Percentiles rank a stretch among this genome's conserved stretches.
Evolutionary conservation across 2,113 vertebrate genomes (phyloP).

Genomic region (Rhipidura dahli): DNA sequence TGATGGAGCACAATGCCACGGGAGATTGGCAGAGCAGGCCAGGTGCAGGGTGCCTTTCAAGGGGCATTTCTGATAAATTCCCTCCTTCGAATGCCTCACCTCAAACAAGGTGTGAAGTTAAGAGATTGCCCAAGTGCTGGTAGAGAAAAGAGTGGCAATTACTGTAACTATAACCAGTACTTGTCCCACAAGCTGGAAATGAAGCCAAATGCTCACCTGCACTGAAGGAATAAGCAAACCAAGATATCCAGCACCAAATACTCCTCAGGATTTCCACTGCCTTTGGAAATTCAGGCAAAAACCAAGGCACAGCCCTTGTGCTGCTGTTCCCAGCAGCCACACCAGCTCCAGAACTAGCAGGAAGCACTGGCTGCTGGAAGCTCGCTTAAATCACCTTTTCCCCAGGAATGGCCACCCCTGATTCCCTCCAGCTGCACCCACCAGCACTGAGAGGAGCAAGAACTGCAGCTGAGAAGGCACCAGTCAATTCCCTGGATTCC

Average conservation of each 20-base stretch:
- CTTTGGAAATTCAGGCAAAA: neutral
- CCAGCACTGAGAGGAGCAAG: neutral
- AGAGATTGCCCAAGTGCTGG: neutral
- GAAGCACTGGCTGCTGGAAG: neutral
- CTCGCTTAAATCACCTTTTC: neutral
- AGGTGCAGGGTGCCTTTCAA: neutral
- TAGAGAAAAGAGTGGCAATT: neutral
- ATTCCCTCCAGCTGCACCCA: neutral
- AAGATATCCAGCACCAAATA: neutral
- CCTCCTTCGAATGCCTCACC: neutral
- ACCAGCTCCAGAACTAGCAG: neutral
- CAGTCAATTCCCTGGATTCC: neutral
- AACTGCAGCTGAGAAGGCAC: neutral
- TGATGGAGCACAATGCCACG: neutral
- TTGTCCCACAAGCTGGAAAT: neutral
- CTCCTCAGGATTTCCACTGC: neutral
- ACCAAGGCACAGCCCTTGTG: fast-evolving
- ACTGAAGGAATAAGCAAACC: neutral
- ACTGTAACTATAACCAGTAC: neutral
- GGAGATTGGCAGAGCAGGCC: neutral
- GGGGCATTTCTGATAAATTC: neutral
- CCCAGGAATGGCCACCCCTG: neutral
- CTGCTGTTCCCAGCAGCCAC: neutral
- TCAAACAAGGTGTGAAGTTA: neutral
- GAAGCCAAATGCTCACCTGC: neutral